Evolutionary conservation across 2,888 invertebrate species (phyloP), one percentile per base, ranked within the genome.

Genomic region (Platerodrilus igneus): DNA sequence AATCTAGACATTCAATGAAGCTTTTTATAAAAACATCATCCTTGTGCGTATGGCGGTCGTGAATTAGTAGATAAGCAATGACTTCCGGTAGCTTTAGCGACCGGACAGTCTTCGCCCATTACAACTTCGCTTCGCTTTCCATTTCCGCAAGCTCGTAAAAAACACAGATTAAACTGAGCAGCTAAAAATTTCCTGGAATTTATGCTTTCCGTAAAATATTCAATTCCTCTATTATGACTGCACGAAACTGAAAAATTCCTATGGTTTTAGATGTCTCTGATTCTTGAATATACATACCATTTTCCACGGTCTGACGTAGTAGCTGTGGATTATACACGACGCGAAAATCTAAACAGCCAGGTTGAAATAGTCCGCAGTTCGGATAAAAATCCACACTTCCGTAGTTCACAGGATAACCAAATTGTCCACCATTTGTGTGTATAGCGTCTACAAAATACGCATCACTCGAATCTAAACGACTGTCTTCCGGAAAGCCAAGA

Each of bases 311-410:
- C 19, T 39, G 38, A 4, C 37, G 17, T 9, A 43, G 19, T 20
- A 39, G 13, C 1, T 26, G 29, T 6, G 28, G 16, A 14, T 26
- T 35, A 19, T 38, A 8, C 11, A 21, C 10, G n/a, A 39, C 14
- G 27, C 39, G 26, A 11, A 29, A 43, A 36, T 26, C 34, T 16
- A 36, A 25, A 57, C 84, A 84, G 1, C 82, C 83, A 0, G 83
- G 82, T 50, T 84, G 83, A 23, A 74, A 68, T 14, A 78, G 70
- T 0, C 84, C 84, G 0, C 84, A 83, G 53, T 85, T 84, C 60
- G 82, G 71, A 53, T 82, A 84, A 57, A 83, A 85, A 54, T 85
- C 84, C 0, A 78, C 75, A 56, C 82, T 81, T 0, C 84, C 84
- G 50, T 77, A 76, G 19, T 75, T 67, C 50, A 79, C 77, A 9